Percentiles rank a stretch among this genome's conserved stretches.
Conservation (phyloP, 2,113 vertebrate species). For the Salvelinus sp. region DNA sequence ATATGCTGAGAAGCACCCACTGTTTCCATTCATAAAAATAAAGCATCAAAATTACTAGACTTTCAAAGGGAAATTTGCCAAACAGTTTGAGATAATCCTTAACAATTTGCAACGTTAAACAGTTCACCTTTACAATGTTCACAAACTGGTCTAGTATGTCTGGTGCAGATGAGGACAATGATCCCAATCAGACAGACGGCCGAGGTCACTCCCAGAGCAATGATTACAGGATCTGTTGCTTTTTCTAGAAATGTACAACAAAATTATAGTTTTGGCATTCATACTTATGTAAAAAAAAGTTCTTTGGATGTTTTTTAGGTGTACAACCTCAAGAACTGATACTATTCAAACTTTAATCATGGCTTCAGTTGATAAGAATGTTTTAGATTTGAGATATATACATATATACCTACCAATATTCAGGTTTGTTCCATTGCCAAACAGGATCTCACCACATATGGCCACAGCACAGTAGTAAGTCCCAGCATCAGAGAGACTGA, state of each 20-base stretch:
- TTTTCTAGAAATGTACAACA: background rate
- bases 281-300: too few species aligned
- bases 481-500: too few species aligned
- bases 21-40: conserved; percentile 23
- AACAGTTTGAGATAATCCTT: too few species aligned
- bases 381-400: too few species aligned
- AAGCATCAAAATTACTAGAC: background rate
- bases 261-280: too few species aligned
- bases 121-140: conserved; percentile 6
- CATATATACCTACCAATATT: background rate
- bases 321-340: too few species aligned
- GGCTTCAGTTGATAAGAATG: too few species aligned
- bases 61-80: too few species aligned
- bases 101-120: background rate
- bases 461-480: too few species aligned
- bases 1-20: background rate
- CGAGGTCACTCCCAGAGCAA: background rate
- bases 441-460: too few species aligned
- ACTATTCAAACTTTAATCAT: too few species aligned
- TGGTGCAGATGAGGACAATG: background rate
- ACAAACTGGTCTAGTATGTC: conserved; percentile 1
- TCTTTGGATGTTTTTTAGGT: too few species aligned
- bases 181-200: background rate
- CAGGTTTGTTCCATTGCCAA: conserved; percentile 3
- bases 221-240: background rate